Evolutionary conservation across 2,888 invertebrate species (phyloP), one percentile per base, ranked within the genome.

Genomic region (Imbricaverruca yamaguchii): DNA sequence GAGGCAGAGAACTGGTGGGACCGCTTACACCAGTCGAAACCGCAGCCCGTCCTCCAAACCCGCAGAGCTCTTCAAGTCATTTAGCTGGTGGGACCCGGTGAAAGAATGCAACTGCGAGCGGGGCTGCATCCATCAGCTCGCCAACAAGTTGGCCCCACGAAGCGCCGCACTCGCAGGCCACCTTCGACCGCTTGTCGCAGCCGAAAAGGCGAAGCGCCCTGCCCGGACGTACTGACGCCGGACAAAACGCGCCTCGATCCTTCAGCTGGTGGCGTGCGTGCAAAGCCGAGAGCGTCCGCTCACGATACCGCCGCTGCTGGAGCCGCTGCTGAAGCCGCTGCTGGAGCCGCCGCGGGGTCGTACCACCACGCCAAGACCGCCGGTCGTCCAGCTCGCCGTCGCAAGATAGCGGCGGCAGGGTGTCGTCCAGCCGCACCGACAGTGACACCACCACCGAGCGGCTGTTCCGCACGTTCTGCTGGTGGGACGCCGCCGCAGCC

Each of bases 191-290:
- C 13, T 10, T 55, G 18, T 74, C 74, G 6, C 23, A 74, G 53
- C 53, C 74, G 21, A 74, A 53, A 13, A 53, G 11, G 9, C 74
- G 18, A 11, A n/a, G 21, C 10, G 13, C 55, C 69, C 21, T 23
- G 23, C 39, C 39, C 69, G 4, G 55, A 21, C 55, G 74, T 74
- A 4, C 74, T 74, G 9, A 0, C 74, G 3, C 55, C 74, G 1
- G 74, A 74, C 21, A 9, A 21, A 0, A 74, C 1, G 10, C 53
- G 55, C 18, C 55, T 74, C 74, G 74, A 0, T 74, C 74, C 21
- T 74, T 74, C 74, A 74, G 55, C 74, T 74, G 74, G 74, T 74
- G 74, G 74, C 74, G 74, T 55, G 55, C 74, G 21, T 74, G 74
- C 53, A 13, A 53, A 8, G 74, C 74, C 18, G 9, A 11, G 53